Conservation (phyloP, 2,113 vertebrate species). For the Lampris megalopsis region DNA sequence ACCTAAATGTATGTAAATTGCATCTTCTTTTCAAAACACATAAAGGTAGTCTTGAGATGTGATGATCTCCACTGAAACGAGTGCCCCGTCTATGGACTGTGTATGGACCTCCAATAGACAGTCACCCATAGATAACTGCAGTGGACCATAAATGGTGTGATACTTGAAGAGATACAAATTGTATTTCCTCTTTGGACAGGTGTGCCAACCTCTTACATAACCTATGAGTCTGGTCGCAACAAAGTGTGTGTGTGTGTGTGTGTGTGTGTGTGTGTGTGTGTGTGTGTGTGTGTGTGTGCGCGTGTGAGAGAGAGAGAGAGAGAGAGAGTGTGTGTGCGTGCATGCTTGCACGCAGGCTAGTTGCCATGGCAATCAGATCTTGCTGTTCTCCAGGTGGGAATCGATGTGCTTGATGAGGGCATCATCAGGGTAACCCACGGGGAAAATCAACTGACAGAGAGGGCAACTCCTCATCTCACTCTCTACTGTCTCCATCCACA, state of each 20-base stretch:
- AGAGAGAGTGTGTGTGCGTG: conserved; percentile 38
- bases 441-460: conserved; percentile 96
- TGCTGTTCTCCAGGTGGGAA: conserved; percentile 99
- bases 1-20: no score
- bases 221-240: conserved; percentile 1
- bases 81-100: no score
- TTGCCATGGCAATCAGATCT: conserved; percentile 86
- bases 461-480: conserved; percentile 96
- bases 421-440: conserved; percentile 94
- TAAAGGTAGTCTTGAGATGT: no score
- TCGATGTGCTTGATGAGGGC: conserved; percentile 99
- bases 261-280: conserved; percentile 19
- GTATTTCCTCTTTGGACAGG: not conserved
- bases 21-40: no score
- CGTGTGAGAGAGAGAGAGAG: no score
- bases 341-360: not conserved
- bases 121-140: not conserved
- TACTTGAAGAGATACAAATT: not conserved
- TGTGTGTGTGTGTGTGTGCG: conserved; percentile 21
- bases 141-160: not conserved
- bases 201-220: conserved; percentile 44
- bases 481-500: conserved; percentile 98
- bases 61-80: no score
- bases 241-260: conserved; percentile 38
- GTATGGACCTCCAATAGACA: no score